Evolutionary conservation across 2,888 invertebrate genomes (phyloP), one percentile per base, ranked within the genome.

Genomic region (Euphydryas editha): DNA sequence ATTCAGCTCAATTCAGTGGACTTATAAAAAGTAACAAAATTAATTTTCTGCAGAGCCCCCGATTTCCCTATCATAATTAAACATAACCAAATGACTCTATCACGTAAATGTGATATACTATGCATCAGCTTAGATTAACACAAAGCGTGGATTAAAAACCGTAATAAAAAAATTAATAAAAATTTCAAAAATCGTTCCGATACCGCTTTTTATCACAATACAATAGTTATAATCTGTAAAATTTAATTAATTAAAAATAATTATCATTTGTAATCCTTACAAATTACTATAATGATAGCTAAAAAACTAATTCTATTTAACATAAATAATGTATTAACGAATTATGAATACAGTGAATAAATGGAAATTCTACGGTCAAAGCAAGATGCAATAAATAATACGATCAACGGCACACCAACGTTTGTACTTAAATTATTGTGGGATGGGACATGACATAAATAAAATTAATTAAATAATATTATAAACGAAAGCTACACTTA

Each of bases 341-440:
- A 55, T 68, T 56, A 44, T 36, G 55, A 62, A 56, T 56, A 64
- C 46, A 51, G 24, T 51, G 51, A 58, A 10, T 39, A 39, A 49
- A 49, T 58, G 15, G 49, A 58, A 46, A 44, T 51, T 21, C n/a
- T 24, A 51, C 44, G 59, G 44, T 59, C 55, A 51, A 55, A 59
- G 39, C 46, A 46, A 60, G 24, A 21, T 36, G 59, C 55, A 54
- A 68, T 68, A 68, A 68, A 68, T 68, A 62, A 65, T 47, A 44
- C 42, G 68, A 65, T 65, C 65, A 69, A 69, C 68, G 65, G 68
- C 59, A 64, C 56, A 59, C 56, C 62, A 69, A 62, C 56, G 59
- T 51, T 55, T 63, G 58, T 30, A 39, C 42, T 36, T 68, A 56
- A 68, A 54, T 65, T 68, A 65, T 65, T 59, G 56, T 68, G 65